Evolutionary conservation across 2,797 vertebrate genomes (phyloP), one percentile per base, ranked within the genome.

Genomic region (Champsocephalus gunnari): DNA sequence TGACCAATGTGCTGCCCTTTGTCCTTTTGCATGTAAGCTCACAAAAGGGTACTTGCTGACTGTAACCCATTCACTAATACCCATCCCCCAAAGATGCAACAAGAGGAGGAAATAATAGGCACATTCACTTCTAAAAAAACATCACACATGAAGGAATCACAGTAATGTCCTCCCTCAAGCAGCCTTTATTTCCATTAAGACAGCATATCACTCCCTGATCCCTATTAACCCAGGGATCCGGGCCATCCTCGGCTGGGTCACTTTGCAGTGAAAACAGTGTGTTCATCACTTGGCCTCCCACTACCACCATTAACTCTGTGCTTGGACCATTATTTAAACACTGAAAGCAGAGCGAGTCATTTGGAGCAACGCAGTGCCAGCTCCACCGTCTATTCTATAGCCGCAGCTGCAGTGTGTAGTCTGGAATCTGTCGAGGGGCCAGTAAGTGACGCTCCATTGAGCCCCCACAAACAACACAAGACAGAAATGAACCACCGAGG

Each of bases 361-460:
- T 88, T 87, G 86, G 87, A 91, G 87, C 85, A 58, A 71, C 32
- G 73, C 88, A 14, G 83, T 81, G 88, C 86, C 90, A 83, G 84
- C 85, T 70, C 84, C 61, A 66, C 78, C 79, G 62, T 80, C 81
- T 83, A 73, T 80, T 87, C 84, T 88, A 75, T 69, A 80, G 90
- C 84, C 86, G 24, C 92, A 92, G 92, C 92, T 93, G 92, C 90
- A 76, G 75, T n/a, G 83, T 74, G 84, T 81, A 79, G 88, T 90
- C 85, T 90, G 88, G 90, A 85, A 88, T 90, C 90, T 90, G 91
- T 91, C 87, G 85, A 89, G 91, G 92, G 92, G 91, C 91, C 88
- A 81, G 87, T 90, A 87, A 92, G 92, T 66, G 89, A 90, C 78
- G 92, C 90, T 93, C 89, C 89, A 89, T 86, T 92, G 92, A 92